Percentiles rank a stretch among this genome's conserved stretches.
These are phyloP conservation scores for Gymnodraco acuticeps DNA, from an alignment of 2,797 vertebrate species.

Conservation along the genomic window DNA sequence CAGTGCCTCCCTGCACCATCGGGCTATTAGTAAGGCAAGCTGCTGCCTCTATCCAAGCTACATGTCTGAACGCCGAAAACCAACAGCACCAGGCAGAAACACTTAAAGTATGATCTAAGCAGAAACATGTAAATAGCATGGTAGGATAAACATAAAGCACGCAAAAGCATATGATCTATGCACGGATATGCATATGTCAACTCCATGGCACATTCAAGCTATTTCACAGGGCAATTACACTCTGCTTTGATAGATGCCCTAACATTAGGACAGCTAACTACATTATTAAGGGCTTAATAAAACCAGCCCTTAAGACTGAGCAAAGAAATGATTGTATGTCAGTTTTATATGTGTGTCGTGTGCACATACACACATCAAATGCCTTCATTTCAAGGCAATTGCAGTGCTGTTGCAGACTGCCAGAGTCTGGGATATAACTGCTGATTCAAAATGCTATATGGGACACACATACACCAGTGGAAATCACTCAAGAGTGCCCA, in stretches of 20 bases:
- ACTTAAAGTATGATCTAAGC: slow-evolving; percentile 18
- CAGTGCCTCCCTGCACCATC: slow-evolving; percentile 64
- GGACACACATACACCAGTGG: slow-evolving; percentile 29
- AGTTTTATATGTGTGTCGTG: slow-evolving; percentile 45
- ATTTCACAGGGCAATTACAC: slow-evolving; percentile 33
- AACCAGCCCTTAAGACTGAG: slow-evolving; percentile 44
- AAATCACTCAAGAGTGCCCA: slow-evolving; percentile 54
- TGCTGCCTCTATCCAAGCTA: slow-evolving; percentile 58
- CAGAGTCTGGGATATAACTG: slow-evolving; percentile 66
- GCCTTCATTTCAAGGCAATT: slow-evolving; percentile 51
- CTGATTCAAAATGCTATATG: slow-evolving; percentile 53
- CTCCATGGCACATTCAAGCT: slow-evolving; percentile 49
- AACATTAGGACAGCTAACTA: slow-evolving; percentile 37
- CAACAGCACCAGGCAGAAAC: slow-evolving; percentile 37
- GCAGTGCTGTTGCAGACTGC: slow-evolving; percentile 62
- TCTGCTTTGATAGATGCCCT: slow-evolving; percentile 44
- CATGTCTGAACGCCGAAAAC: slow-evolving; percentile 39
- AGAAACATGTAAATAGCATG: slow-evolving; percentile 28
- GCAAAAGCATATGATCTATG: slow-evolving; percentile 44
- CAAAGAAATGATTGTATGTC: slow-evolving; percentile 69
- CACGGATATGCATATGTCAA: slow-evolving; percentile 72
- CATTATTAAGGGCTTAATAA: slow-evolving; percentile 35
- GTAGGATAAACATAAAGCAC: slow-evolving; percentile 11
- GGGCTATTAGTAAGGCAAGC: slow-evolving; percentile 70
- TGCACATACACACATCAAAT: slow-evolving; percentile 5